Percentiles rank a stretch among this genome's conserved stretches.
Evolutionary conservation across 2,888 invertebrate species (phyloP).

Genomic region (Campaea margaritaria): DNA sequence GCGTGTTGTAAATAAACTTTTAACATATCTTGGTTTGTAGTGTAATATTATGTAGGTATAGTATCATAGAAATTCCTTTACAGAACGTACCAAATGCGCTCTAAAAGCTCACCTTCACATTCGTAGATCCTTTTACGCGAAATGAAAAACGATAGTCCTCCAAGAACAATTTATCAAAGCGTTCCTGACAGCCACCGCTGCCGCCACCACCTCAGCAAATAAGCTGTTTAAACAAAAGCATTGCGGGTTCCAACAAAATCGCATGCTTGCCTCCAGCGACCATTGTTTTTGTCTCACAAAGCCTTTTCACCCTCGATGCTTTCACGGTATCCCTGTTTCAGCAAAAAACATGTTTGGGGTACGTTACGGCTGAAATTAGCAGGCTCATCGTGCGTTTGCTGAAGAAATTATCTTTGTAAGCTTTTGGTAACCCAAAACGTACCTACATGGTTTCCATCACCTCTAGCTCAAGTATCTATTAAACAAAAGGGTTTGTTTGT

Average conservation of each 20-base stretch:
- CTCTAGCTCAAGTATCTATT: no score
- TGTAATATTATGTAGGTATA: no score
- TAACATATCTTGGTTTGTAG: no score
- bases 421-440: no score
- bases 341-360: conserved; percentile 22
- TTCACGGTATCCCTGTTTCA: conserved; percentile 15
- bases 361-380: conserved; percentile 23
- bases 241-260: conserved; percentile 15
- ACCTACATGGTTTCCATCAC: no score
- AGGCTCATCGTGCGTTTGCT: neutral
- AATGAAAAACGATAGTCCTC: neutral
- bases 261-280: conserved; percentile 5
- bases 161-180: conserved; percentile 16
- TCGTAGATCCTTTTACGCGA: no score
- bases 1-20: no score
- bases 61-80: no score
- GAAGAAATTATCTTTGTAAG: conserved; percentile 1
- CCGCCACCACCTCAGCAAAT: conserved; percentile 10
- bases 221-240: conserved; percentile 23
- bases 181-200: conserved; percentile 2
- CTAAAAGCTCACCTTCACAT: no score
- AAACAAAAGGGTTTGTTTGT: no score
- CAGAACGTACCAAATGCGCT: no score
- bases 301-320: conserved; percentile 11
- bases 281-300: conserved; percentile 22